These are phyloP conservation scores for Micrasema longulum DNA, from an alignment of 1,140 invertebrate species.

Conservation along the genomic window DNA sequence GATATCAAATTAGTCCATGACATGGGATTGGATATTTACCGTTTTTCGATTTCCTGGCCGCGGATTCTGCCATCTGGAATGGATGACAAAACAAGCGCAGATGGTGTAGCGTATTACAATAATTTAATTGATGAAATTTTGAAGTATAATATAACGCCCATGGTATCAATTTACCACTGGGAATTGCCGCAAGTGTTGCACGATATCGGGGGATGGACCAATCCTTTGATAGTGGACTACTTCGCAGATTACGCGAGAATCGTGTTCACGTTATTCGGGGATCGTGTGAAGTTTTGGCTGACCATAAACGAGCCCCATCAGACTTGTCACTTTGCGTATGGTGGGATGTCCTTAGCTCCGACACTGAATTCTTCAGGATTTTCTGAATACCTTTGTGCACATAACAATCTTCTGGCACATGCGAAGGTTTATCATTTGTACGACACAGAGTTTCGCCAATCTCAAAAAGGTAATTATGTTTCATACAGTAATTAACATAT, in stretches of 20 bases:
- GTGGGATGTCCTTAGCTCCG: conserved; percentile 48
- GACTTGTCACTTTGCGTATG: conserved; percentile 58
- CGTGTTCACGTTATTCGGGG: conserved; percentile 62
- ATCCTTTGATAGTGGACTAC: conserved; percentile 62
- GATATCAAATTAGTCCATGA: conserved; percentile 69
- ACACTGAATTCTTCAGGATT: conserved; percentile 60
- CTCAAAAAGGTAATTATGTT: conserved; percentile 43
- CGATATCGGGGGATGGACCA: conserved; percentile 69
- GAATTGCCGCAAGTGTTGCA: conserved; percentile 53
- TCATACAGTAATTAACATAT: too few relatives aligned
- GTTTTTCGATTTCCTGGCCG: conserved; percentile 71
- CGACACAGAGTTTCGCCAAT: conserved; percentile 57
- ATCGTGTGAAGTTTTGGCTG: conserved; percentile 62
- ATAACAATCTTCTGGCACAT: conserved; percentile 60
- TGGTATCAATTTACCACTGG: conserved; percentile 59
- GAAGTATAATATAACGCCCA: conserved; percentile 64
- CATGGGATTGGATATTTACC: conserved; percentile 62
- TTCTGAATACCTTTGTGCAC: conserved; percentile 60
- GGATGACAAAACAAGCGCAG: conserved; percentile 61
- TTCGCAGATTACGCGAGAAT: conserved; percentile 66
- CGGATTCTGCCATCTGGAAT: conserved; percentile 66
- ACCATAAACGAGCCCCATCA: conserved; percentile 67
- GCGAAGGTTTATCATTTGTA: conserved; percentile 61
- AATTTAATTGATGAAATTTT: conserved; percentile 67
- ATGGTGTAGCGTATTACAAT: conserved; percentile 69